Base-by-base conservation (phyloP, 2,797 vertebrate genomes). In the Hippopotamyrus pictus region DNA sequence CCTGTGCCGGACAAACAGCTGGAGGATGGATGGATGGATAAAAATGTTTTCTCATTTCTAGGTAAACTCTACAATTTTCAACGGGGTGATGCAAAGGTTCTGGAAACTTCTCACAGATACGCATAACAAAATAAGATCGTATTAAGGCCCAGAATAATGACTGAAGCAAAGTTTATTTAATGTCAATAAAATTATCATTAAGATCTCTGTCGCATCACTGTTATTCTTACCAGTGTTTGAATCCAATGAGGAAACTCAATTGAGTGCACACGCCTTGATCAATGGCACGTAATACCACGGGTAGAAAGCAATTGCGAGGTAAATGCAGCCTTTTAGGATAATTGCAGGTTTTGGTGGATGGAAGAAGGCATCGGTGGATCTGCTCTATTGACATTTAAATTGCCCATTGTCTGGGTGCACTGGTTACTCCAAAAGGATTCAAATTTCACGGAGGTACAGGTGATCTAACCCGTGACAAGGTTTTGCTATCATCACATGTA, bases 261-360 rank as follows among this genome's bases (percentile, higher is more conserved):
- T 88, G 86, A 89, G 19, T 88, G 48, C 46, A 83, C 82, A 83
- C 7, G 5, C 88, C 88, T 89, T 82, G 54, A 89, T 90, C 88
- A 82, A 90, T 90, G 73, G 44, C 59, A 69, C 22, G 19, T 89
- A 87, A 89, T 82, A 69, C 76, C 69, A 53, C 37, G 79, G 84
- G 87, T 50, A 89, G 59, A 76, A 89, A 90, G 87, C 88, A 89
- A 89, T 90, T 73, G 76, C 76, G 87, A 87, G 51, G 41, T 89
- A 85, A 90, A 90, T 83, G 62, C 69, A 53, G 51, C 83, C 48
- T 89, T 50, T 50, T 53, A 14, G 59, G 51, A 51, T 87, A 89
- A 89, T 89, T 90, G 59, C 46, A n/a, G 88, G 59, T 88, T 65
- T 69, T 88, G 85, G 76, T 84, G 82, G 90, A 25, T 1, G 9